These are phyloP conservation scores for Axis porcinus DNA, from an alignment of 2,113 vertebrate genomes.

Conservation along the genomic window DNA sequence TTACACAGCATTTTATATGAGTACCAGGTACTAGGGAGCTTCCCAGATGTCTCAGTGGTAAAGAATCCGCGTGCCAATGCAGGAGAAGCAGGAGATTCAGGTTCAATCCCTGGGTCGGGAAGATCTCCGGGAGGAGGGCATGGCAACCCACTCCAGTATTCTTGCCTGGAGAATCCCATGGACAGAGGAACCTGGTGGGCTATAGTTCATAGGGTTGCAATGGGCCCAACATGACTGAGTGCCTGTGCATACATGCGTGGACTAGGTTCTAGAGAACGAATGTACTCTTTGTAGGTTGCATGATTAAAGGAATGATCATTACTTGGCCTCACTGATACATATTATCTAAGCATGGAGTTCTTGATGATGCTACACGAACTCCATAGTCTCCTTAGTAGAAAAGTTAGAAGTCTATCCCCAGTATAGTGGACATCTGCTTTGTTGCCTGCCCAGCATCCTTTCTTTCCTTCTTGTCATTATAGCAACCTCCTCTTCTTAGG, in stretches of 20 bases:
- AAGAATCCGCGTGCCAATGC: accelerated
- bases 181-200: not conserved
- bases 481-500: not conserved
- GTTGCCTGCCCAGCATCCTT: not conserved
- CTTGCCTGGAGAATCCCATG: not conserved
- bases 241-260: not conserved
- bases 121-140: not conserved
- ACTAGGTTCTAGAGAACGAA: not conserved
- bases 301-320: not conserved
- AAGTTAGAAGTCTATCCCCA: not conserved
- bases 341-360: not conserved
- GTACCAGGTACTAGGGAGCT: not conserved
- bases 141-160: not conserved
- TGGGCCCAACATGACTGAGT: not conserved
- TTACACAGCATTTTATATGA: not conserved
- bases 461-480: not conserved
- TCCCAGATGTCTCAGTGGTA: not conserved
- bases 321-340: not conserved
- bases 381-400: not conserved
- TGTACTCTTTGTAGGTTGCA: not conserved
- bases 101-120: not conserved
- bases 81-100: not conserved
- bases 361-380: not conserved
- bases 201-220: not conserved
- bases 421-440: not conserved